Conservation (phyloP, 1,140 invertebrate genomes). For the Plectus sambesii region DNA sequence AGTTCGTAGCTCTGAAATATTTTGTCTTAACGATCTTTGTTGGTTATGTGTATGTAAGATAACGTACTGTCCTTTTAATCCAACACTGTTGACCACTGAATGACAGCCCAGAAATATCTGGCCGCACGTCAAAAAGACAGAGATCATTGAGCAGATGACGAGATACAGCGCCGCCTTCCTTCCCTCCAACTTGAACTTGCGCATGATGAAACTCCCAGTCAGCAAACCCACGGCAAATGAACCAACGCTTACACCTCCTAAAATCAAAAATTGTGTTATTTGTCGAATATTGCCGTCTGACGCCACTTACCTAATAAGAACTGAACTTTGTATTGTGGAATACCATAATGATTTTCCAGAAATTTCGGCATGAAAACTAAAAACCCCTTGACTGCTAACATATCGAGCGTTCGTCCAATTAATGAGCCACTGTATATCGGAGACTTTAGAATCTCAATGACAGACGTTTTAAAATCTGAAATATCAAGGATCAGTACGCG, state of each 20-base stretch:
- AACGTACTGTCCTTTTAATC: conserved; percentile 20
- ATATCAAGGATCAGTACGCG: too few relatives aligned
- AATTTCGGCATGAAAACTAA: conserved; percentile 29
- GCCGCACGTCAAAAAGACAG: conserved; percentile 22
- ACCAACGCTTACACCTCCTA: conserved; percentile 1
- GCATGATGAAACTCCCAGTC: conserved; percentile 21
- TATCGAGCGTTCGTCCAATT: conserved; percentile 28
- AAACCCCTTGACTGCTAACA: conserved; percentile 28
- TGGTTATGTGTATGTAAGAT: conserved; percentile 4
- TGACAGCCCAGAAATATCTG: conserved; percentile 23
- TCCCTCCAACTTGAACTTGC: conserved; percentile 21
- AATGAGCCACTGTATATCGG: conserved; percentile 23
- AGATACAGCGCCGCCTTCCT: conserved; percentile 24
- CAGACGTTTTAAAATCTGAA: conserved; percentile 20
- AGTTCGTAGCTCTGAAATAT: conserved; percentile 21
- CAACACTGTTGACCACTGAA: conserved; percentile 21
- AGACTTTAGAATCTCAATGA: conserved; percentile 20
- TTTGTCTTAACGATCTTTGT: conserved; percentile 9
- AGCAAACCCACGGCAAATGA: conserved; percentile 27
- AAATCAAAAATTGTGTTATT: conserved; percentile 2
- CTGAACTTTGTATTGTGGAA: conserved; percentile 27
- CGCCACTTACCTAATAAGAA: conserved; percentile 19
- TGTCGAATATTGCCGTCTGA: too few relatives aligned
- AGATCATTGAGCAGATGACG: conserved; percentile 19
- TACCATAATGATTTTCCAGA: conserved; percentile 25